Evolutionary conservation across 2,113 vertebrate species (phyloP).

Genomic region (Chelonoidis abingdonii): DNA sequence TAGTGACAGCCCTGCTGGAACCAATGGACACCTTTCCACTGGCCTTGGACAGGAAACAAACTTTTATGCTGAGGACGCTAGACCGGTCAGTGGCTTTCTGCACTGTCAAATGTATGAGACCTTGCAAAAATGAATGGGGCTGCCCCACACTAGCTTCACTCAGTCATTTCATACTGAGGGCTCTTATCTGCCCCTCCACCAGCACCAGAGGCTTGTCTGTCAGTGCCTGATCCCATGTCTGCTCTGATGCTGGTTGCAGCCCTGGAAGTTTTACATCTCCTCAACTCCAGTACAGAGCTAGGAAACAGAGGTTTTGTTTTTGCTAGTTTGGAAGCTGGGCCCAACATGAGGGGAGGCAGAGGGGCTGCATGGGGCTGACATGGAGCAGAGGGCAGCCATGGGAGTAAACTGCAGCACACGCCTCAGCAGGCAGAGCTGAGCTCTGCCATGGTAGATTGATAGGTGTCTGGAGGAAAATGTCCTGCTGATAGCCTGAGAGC

Average conservation of each 20-base stretch:
- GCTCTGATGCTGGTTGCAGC: neutral
- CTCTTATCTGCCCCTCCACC: neutral
- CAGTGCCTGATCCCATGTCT: too few species aligned
- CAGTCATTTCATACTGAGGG: neutral
- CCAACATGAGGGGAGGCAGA: neutral
- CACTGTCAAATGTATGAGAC: neutral
- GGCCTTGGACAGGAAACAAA: neutral
- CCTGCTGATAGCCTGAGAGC: slow-evolving; percentile 67
- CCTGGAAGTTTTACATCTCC: neutral
- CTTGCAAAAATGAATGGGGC: neutral
- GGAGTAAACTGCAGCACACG: neutral
- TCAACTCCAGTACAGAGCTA: too few species aligned
- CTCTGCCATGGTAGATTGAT: slow-evolving; percentile 50
- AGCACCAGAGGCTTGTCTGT: neutral
- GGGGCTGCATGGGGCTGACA: accelerated
- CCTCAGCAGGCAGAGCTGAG: neutral
- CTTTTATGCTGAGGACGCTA: too few species aligned
- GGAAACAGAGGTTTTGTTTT: neutral
- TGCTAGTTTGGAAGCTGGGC: neutral
- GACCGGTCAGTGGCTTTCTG: neutral
- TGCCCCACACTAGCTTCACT: too few species aligned
- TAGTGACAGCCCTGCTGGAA: neutral
- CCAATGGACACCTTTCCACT: neutral
- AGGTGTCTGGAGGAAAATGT: slow-evolving; percentile 66
- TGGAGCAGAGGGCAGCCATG: neutral